These are phyloP conservation scores for Trypoxylon attenuatum DNA, from an alignment of 2,888 invertebrate genomes.

Conservation along the genomic window DNA sequence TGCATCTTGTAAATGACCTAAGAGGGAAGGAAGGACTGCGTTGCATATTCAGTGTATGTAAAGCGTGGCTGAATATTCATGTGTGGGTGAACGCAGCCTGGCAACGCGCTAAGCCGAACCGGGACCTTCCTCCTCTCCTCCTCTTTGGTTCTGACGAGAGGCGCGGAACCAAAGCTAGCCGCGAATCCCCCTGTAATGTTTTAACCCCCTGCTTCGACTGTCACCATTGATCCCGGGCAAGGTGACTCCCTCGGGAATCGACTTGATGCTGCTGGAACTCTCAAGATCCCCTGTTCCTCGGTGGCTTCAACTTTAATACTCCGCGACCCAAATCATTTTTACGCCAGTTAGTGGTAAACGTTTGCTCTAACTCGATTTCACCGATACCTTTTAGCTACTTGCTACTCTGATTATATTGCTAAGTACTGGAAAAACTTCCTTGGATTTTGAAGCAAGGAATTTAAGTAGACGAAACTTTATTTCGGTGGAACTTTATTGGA, in stretches of 20 bases:
- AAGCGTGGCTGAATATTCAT: slow-evolving; percentile 73
- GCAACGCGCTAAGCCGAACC: slow-evolving; percentile 68
- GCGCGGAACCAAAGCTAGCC: slow-evolving; percentile 33
- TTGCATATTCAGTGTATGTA: slow-evolving; percentile 73
- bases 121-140: too few relatives aligned
- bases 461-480: too few relatives aligned
- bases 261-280: neutral
- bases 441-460: too few relatives aligned
- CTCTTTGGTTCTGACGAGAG: slow-evolving; percentile 8
- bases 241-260: neutral
- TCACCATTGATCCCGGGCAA: slow-evolving; percentile 20
- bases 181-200: slow-evolving; percentile 43
- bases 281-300: neutral
- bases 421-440: too few relatives aligned
- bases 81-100: slow-evolving; percentile 68
- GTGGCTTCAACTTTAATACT: neutral
- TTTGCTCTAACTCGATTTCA: too few relatives aligned
- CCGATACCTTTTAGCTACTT: too few relatives aligned
- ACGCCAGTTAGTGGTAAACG: too few relatives aligned
- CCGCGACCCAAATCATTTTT: neutral
- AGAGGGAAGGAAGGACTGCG: slow-evolving; percentile 71
- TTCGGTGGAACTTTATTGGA: too few relatives aligned
- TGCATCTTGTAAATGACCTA: slow-evolving; percentile 74
- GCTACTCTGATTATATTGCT: too few relatives aligned
- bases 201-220: slow-evolving; percentile 15